Base-by-base conservation (phyloP, 2,888 invertebrate species). In the Tenthredo scrophulariae region DNA sequence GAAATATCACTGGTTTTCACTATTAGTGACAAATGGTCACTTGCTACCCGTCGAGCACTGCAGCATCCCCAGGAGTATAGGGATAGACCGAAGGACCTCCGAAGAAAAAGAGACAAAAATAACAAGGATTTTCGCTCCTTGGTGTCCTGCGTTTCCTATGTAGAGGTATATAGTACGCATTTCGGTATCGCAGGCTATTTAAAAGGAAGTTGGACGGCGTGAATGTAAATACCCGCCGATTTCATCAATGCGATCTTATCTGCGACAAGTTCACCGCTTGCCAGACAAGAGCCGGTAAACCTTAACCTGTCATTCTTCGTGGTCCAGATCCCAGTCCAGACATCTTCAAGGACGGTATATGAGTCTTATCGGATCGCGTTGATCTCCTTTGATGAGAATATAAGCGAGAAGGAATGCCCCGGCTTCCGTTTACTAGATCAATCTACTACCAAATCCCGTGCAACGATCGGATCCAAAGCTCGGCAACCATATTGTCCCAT, bases 221-320 rank as follows among this genome's bases (percentile, higher is more conserved):
- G 87, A 87, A 88, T 88, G 88, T 89, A 90, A 90, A 91, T 90
- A 86, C 89, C 40, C 26, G n/a, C 9, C 85, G 87, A 85, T 85
- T 84, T 90, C 91, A 91, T 91, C 91, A 88, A 80, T 18, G 85
- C 86, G 89, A 91, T 92, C 91, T 90, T 86, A 86, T 88, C 87
- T 70, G 10, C 10, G 54, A 46, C 77, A 65, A 40, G 58, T 62
- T 58, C 62, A 62, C 62, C 77, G 43, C 10, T 43, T 26, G 37
- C 62, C 22, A 50, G 37, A 37, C 37, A 62, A 40, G 40, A 58
- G 80, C 7, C 22, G 80, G 62, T 0, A 33, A 62, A 80, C 22
- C 62, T 80, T n/a, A 40, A 33, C 65, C 26, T 58, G 83, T 40
- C 83, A 67, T 83, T 83, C 83, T 65, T 18, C 67, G 29, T 67